Conservation (phyloP, 2,797 vertebrate species). For the Sebastiscus tertius region DNA sequence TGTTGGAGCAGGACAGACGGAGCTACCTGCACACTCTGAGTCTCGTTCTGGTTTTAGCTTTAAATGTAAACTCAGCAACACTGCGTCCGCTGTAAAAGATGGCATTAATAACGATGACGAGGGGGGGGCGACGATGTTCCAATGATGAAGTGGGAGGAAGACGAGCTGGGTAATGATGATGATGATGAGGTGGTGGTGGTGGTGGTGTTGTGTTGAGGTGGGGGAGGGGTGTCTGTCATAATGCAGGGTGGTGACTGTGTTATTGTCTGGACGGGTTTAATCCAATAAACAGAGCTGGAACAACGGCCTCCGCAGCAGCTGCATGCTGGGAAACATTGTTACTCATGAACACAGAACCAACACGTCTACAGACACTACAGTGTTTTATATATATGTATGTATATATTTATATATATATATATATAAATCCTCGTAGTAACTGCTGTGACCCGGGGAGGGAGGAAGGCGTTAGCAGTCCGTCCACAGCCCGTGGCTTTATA, state of each 20-base stretch:
- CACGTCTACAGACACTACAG: background rate
- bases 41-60: too few relatives aligned
- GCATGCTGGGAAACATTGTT: background rate
- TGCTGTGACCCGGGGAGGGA: background rate
- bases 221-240: conserved; percentile 2
- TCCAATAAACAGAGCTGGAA: conserved; percentile 20
- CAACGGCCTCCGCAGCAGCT: conserved; percentile 4
- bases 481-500: background rate
- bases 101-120: background rate
- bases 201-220: background rate
- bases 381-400: too few relatives aligned
- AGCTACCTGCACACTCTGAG: too few relatives aligned
- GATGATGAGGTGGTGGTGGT: background rate
- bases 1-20: too few relatives aligned
- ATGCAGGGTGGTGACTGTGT: conserved; percentile 21
- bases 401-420: background rate
- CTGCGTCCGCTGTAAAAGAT: background rate
- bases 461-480: background rate
- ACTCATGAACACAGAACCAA: background rate
- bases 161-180: background rate
- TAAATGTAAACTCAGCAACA: too few relatives aligned
- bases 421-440: background rate
- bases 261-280: conserved; percentile 28
- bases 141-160: background rate
- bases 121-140: background rate